A percentile compares a stretch with the other conserved stretches of the same genome.
Conservation (phyloP, 2,888 invertebrate species). For the Pseudeuparius sepicola region DNA sequence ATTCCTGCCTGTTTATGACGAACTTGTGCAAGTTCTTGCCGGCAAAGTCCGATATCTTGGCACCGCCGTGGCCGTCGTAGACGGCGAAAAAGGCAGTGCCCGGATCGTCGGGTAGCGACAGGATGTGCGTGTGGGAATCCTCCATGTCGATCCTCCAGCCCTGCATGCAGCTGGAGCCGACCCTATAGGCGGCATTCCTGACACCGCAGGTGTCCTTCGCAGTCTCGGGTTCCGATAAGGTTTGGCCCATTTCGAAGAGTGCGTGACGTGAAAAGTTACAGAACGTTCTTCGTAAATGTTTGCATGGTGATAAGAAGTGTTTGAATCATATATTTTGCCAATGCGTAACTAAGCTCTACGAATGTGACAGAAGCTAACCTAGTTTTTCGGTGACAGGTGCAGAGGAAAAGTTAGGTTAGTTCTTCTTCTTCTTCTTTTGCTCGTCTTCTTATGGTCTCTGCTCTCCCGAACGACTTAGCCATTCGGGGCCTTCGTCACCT, state of each 20-base stretch:
- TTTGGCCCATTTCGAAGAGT: conserved; percentile 76
- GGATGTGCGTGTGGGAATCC: conserved; percentile 94
- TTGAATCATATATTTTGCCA: too few species aligned
- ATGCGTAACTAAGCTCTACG: too few species aligned
- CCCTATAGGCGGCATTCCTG: conserved; percentile 58
- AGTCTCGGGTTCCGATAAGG: conserved; percentile 93
- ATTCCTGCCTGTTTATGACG: conserved; percentile 73
- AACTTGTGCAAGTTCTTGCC: conserved; percentile 92
- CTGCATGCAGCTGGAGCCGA: conserved; percentile 99
- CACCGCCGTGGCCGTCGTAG: conserved; percentile 91
- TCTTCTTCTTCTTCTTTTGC: too few species aligned
- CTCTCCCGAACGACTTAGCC: too few species aligned
- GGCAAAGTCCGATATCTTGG: conserved; percentile 71
- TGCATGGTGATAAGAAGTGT: too few species aligned
- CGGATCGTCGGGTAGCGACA: conserved; percentile 87
- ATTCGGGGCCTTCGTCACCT: too few species aligned
- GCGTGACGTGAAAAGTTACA: conserved; percentile 7
- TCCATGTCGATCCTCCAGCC: conserved; percentile 99
- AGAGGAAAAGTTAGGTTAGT: too few species aligned
- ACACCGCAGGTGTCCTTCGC: conserved; percentile 76
- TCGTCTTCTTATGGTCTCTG: too few species aligned
- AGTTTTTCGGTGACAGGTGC: too few species aligned
- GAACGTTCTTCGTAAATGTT: too few species aligned
- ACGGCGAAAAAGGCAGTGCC: conserved; percentile 91
- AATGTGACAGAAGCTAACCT: too few species aligned